Conservation (phyloP, 2,113 vertebrate genomes). For the Cyanocitta stelleri region DNA sequence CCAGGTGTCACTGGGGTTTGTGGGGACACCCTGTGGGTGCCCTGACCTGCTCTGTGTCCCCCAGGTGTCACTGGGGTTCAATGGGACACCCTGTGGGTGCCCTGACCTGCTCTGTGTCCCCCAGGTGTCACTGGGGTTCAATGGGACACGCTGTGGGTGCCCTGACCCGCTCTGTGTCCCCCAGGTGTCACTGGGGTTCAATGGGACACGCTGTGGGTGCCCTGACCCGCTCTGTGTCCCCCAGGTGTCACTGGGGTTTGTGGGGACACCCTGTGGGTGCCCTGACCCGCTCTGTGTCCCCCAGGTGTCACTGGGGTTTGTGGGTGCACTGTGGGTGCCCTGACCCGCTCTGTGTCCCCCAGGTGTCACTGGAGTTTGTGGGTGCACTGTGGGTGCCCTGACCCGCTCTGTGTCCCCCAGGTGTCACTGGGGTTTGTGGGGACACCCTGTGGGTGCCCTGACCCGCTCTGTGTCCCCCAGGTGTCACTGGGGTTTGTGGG, state of each 20-base stretch:
- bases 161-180: too few relatives aligned
- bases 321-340: too few relatives aligned
- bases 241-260: neutral
- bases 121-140: too few relatives aligned
- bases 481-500: slow-evolving; percentile 88
- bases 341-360: too few relatives aligned
- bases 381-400: too few relatives aligned
- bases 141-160: too few relatives aligned
- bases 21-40: neutral
- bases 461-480: slow-evolving; percentile 79
- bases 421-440: neutral
- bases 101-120: neutral
- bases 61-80: neutral
- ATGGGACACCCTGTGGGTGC: neutral
- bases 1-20: neutral
- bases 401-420: neutral
- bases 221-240: neutral
- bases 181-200: too few relatives aligned
- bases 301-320: too few relatives aligned
- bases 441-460: slow-evolving; percentile 36
- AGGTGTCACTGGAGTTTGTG: too few relatives aligned
- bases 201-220: too few relatives aligned
- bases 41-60: neutral
- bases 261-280: neutral
- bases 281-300: neutral